Evolutionary conservation across 2,113 vertebrate species (phyloP).

Genomic region (Brachirus orientalis): DNA sequence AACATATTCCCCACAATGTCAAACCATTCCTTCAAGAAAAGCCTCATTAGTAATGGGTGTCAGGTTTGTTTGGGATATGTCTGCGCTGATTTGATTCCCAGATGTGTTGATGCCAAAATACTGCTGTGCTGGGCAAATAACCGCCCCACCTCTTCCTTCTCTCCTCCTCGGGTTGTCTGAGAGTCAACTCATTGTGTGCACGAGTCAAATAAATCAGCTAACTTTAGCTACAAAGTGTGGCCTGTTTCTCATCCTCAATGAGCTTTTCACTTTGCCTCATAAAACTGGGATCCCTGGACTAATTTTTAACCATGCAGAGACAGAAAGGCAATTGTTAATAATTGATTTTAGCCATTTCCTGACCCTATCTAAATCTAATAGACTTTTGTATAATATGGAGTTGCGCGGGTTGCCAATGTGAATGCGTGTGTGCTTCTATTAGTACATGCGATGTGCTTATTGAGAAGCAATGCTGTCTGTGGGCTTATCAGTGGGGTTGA

Average conservation of each 20-base stretch:
- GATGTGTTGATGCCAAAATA: conserved; percentile 46
- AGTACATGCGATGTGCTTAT: conserved; percentile 46
- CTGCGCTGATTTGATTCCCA: conserved; percentile 55
- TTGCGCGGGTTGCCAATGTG: neutral
- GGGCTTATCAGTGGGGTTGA: conserved; percentile 41
- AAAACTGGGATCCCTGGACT: conserved; percentile 43
- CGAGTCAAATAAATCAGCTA: conserved; percentile 38
- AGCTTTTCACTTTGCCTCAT: conserved; percentile 43
- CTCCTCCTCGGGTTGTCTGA: conserved; percentile 7
- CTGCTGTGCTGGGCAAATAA: conserved; percentile 29
- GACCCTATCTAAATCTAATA: conserved; percentile 37
- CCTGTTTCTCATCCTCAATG: conserved; percentile 38
- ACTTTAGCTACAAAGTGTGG: conserved; percentile 39
- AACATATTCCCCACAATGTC: conserved; percentile 32
- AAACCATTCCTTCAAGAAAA: conserved; percentile 31
- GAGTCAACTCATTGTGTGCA: conserved; percentile 48
- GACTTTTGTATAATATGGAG: conserved; percentile 20
- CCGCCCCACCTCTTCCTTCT: neutral
- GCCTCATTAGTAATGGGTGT: conserved; percentile 57
- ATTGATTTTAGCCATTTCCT: conserved; percentile 49
- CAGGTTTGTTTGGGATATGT: conserved; percentile 51
- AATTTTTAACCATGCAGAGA: conserved; percentile 46
- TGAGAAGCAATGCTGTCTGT: conserved; percentile 34
- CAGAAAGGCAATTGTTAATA: conserved; percentile 56
- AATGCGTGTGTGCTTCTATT: conserved; percentile 38